A percentile compares a stretch with the other conserved stretches of the same genome.
These are phyloP conservation scores for Ectobius pallidus DNA, from an alignment of 2,888 invertebrate species.

Conservation along the genomic window DNA sequence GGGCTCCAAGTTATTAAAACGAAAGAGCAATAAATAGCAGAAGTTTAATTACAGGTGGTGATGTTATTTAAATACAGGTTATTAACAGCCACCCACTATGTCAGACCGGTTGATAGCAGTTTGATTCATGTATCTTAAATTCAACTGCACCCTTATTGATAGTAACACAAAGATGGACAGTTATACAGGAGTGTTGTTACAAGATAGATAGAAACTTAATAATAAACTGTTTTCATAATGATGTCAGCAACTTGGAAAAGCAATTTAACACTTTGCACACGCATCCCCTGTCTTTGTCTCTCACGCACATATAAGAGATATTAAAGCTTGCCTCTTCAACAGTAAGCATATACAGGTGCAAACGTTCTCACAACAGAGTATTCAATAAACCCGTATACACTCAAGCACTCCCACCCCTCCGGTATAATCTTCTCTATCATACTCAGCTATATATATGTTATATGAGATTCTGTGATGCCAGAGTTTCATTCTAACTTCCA, in stretches of 20 bases:
- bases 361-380: conserved; percentile 33
- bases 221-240: conserved; percentile 32
- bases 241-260: conserved; percentile 32
- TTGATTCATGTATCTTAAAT: conserved; percentile 10
- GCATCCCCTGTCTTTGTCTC: background rate
- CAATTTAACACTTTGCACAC: conserved; percentile 34
- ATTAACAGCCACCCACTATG: background rate
- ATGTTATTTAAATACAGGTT: background rate
- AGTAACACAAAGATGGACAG: background rate
- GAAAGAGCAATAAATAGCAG: too few relatives aligned
- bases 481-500: too few relatives aligned
- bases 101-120: background rate
- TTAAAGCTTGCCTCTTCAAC: conserved; percentile 24
- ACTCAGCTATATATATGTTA: too few relatives aligned
- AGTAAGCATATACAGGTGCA: conserved; percentile 35
- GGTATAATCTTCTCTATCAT: too few relatives aligned
- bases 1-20: too few relatives aligned
- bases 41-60: too few relatives aligned
- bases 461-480: too few relatives aligned
- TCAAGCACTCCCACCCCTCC: too few relatives aligned
- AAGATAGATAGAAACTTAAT: conserved; percentile 22
- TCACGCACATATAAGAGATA: conserved; percentile 17
- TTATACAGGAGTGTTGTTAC: background rate
- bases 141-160: background rate
- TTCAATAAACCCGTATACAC: conserved; percentile 29